Percentiles rank a stretch among this genome's conserved stretches.
Evolutionary conservation across 2,888 invertebrate species (phyloP).

Genomic region (Anticlea derivata): DNA sequence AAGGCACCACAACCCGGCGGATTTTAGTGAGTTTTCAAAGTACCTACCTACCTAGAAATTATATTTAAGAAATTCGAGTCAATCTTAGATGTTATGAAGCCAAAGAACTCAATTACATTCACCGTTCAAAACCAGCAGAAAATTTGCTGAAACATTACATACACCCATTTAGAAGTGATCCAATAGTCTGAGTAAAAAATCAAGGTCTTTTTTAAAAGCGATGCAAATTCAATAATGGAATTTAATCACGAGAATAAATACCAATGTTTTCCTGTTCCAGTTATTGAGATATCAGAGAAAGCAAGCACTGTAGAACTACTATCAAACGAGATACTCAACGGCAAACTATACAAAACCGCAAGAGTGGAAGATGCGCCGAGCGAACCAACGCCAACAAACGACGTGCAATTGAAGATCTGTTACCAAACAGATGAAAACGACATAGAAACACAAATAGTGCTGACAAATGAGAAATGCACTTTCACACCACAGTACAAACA

Average conservation of each 20-base stretch:
- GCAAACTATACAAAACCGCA: slow-evolving; percentile 75
- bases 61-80: too few relatives aligned
- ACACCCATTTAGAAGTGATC: too few relatives aligned
- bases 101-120: too few relatives aligned
- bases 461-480: slow-evolving; percentile 66
- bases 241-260: too few relatives aligned
- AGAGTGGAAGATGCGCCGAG: slow-evolving; percentile 51
- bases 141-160: too few relatives aligned
- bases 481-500: slow-evolving; percentile 67
- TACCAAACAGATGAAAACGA: slow-evolving; percentile 65
- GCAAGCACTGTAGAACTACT: slow-evolving; percentile 75
- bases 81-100: too few relatives aligned
- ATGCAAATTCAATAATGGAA: not conserved
- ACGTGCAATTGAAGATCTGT: slow-evolving; percentile 68
- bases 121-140: too few relatives aligned
- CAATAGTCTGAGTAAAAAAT: too few relatives aligned
- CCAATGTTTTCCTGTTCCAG: slow-evolving; percentile 58
- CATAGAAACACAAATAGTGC: slow-evolving; percentile 67
- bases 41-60: not conserved
- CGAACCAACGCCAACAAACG: slow-evolving; percentile 52
- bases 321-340: slow-evolving; percentile 84
- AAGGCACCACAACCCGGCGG: slow-evolving; percentile 87
- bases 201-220: not conserved
- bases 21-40: slow-evolving; percentile 84
- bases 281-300: slow-evolving; percentile 86